Evolutionary conservation across 1,140 invertebrate genomes (phyloP), one percentile per base, ranked within the genome.

Genomic region (Lucilia sericata): DNA sequence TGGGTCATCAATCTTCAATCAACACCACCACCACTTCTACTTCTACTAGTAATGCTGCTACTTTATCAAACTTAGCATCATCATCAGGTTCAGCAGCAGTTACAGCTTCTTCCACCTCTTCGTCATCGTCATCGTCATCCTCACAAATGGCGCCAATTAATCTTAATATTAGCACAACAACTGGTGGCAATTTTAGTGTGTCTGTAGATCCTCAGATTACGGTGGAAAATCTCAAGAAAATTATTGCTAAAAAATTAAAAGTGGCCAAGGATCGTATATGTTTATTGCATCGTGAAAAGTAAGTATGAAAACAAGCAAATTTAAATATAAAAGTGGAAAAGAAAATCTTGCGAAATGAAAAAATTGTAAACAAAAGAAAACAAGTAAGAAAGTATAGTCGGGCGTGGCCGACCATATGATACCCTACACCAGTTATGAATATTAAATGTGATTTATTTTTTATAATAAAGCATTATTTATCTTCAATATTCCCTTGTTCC

Each of bases 201-300:
- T 94, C 93, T 84, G 94, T 98, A 83, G 94, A 96, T 86, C 93
- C 94, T 85, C 94, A 94, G 87, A 96, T 96, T 86, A 96, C 94
- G 85, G 95, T 98, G 80, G 96, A 97, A 87, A 96, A 95, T 90
- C 93, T 98, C 17, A 98, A 98, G 92, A 97, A 97, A 92, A 93
- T 96, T 76, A 96, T 98, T 87, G 97, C 97, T n/a, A 97, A 97
- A 92, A 95, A 95, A 91, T 93, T 98, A 84, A 97, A 97, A 93
- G 96, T 98, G 88, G 94, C 96, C 86, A 97, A 97, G 92, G 96
- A 98, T 92, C 94, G 96, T 89, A 97, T 98, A 92, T 97, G 96
- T 91, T 93, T 98, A 87, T 93, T 98, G 84, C 95, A 97, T 92
- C 94, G 96, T 87, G 96, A 98, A 92, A 97, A 96, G 97, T 98